These are phyloP conservation scores for Agrotis puta DNA, from an alignment of 2,888 invertebrate genomes.

Conservation along the genomic window DNA sequence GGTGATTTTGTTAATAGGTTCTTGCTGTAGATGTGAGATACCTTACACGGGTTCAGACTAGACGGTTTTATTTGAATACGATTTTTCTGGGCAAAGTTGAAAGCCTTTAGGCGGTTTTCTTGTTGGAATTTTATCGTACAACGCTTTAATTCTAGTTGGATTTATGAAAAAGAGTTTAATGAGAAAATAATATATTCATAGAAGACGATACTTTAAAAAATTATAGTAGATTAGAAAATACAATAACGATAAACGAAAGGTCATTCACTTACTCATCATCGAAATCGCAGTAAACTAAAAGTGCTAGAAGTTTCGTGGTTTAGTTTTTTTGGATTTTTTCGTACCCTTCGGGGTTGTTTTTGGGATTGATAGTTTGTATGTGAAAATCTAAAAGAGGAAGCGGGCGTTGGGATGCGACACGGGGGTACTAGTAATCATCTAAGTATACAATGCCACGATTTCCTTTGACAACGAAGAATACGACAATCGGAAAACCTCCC, in stretches of 20 bases:
- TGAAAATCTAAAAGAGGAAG: no score
- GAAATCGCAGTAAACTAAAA: no score
- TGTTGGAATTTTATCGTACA: constrained; percentile 1
- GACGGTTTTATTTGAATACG: constrained; percentile 8
- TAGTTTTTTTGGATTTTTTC: no score
- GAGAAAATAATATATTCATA: no score
- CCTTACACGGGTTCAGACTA: not conserved
- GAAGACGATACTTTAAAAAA: not conserved
- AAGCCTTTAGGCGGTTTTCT: not conserved
- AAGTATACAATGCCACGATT: no score
- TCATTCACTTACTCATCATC: no score
- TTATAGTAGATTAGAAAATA: not conserved
- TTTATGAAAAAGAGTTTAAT: not conserved
- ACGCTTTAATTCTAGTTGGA: not conserved
- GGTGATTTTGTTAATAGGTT: constrained; percentile 65
- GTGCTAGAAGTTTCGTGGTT: no score
- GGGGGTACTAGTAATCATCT: no score
- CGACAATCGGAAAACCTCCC: not conserved
- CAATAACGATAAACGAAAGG: not conserved
- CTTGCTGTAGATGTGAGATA: constrained; percentile 42
- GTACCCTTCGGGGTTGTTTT: no score
- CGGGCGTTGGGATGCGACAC: no score
- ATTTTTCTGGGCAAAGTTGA: constrained; percentile 15
- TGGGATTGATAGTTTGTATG: no score
- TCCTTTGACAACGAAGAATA: not conserved